These are phyloP conservation scores for Sweltsa coloradensis DNA, from an alignment of 1,140 invertebrate species.

Conservation along the genomic window DNA sequence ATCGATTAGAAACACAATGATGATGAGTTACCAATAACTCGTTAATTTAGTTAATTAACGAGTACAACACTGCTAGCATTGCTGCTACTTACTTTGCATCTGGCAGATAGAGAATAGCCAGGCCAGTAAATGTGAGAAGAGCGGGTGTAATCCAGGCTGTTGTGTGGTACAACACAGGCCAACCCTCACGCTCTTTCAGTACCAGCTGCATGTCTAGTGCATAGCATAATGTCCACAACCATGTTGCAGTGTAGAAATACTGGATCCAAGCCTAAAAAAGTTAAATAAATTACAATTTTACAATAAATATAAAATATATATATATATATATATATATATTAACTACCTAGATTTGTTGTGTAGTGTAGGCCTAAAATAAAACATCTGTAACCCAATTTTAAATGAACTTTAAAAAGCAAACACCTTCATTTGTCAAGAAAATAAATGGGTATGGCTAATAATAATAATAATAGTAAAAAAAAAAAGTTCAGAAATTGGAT, in stretches of 20 bases:
- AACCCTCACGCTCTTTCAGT: conserved; percentile 43
- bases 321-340: neutral
- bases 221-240: conserved; percentile 74
- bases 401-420: no score
- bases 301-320: neutral
- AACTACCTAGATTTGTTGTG: neutral
- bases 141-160: conserved; percentile 58
- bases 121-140: conserved; percentile 47
- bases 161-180: conserved; percentile 46
- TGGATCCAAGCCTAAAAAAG: conserved; percentile 62
- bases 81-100: conserved; percentile 66
- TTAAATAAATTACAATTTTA: neutral
- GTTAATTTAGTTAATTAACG: no score
- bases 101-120: conserved; percentile 59
- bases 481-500: no score
- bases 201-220: conserved; percentile 62
- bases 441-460: no score
- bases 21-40: no score
- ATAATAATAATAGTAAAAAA: no score
- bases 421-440: no score
- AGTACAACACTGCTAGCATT: no score
- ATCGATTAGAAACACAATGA: no score
- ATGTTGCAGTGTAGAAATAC: conserved; percentile 73
- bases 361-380: neutral
- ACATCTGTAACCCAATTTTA: neutral